Conservation (phyloP, 2,113 vertebrate genomes). For the Aspidoscelis tigris region DNA sequence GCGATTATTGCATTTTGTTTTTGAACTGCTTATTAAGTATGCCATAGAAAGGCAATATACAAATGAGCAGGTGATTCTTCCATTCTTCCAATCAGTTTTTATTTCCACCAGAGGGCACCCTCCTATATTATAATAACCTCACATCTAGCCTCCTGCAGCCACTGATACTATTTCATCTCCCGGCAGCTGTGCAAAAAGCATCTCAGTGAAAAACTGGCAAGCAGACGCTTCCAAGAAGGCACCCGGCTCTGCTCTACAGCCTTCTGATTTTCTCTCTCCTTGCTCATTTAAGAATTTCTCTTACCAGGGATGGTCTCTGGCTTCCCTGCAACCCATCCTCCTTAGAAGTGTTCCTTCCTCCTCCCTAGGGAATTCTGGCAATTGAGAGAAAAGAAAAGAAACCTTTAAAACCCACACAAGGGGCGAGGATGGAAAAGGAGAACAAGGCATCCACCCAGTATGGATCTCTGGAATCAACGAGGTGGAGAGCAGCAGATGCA, state of each 20-base stretch:
- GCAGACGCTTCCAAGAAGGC: background rate
- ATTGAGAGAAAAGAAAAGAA: background rate
- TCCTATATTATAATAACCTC: background rate
- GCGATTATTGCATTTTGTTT: too few relatives aligned
- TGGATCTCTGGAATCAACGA: conserved; percentile 81
- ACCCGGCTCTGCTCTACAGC: background rate
- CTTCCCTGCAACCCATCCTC: background rate
- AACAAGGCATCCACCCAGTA: conserved; percentile 72
- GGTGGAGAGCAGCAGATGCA: conserved; percentile 69
- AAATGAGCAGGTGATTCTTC: too few relatives aligned
- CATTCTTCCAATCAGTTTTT: too few relatives aligned
- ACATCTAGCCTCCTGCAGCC: background rate
- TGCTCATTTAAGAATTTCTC: background rate
- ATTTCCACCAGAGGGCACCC: conserved; percentile 29
- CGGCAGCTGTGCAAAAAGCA: conserved; percentile 17
- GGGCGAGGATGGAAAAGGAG: conserved; percentile 75
- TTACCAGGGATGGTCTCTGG: conserved; percentile 1
- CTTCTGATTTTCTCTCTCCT: background rate
- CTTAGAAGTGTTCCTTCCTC: conserved; percentile 15
- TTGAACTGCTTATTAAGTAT: too few relatives aligned
- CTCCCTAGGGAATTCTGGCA: conserved; percentile 1
- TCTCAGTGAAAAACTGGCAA: background rate
- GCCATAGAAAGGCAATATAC: too few relatives aligned
- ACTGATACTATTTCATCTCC: conserved; percentile 2
- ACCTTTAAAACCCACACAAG: background rate